Evolutionary conservation across 2,888 invertebrate species (phyloP).

Genomic region (Lithosia quadra): DNA sequence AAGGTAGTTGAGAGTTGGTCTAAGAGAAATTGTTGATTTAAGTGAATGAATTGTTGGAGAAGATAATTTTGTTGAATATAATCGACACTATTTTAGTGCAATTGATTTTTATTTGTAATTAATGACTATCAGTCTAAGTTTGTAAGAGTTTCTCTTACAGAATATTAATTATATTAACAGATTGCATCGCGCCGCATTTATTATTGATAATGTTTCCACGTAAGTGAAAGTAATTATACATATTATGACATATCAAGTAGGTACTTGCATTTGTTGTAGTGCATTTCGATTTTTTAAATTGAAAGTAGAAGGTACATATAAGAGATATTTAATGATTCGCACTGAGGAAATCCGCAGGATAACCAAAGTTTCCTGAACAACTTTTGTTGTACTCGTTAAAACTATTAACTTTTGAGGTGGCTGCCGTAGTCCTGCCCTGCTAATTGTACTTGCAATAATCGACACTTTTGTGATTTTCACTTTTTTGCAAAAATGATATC

Average conservation of each 20-base stretch:
- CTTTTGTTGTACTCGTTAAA: background rate
- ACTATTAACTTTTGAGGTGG: too few species aligned
- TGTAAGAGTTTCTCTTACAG: constrained; percentile 41
- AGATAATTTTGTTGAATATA: background rate
- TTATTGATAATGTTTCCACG: constrained; percentile 34
- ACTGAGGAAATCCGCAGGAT: background rate
- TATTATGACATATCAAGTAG: background rate
- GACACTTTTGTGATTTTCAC: too few species aligned
- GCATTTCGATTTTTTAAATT: background rate
- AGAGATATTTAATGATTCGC: background rate
- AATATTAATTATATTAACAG: constrained; percentile 32
- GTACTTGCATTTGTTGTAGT: background rate
- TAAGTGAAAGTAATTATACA: constrained; percentile 48
- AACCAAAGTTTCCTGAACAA: background rate
- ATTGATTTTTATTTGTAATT: background rate
- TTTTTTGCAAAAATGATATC: too few species aligned
- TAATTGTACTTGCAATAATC: too few species aligned
- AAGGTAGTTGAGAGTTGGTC: background rate
- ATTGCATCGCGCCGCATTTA: constrained; percentile 14
- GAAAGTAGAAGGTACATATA: background rate
- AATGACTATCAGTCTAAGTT: constrained; percentile 12
- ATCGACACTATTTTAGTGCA: constrained; percentile 6
- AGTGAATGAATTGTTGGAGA: background rate
- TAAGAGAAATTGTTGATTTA: background rate
- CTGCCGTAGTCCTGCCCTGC: too few species aligned